Evolutionary conservation across 2,113 vertebrate genomes (phyloP).

Genomic region (Zingel zingel): DNA sequence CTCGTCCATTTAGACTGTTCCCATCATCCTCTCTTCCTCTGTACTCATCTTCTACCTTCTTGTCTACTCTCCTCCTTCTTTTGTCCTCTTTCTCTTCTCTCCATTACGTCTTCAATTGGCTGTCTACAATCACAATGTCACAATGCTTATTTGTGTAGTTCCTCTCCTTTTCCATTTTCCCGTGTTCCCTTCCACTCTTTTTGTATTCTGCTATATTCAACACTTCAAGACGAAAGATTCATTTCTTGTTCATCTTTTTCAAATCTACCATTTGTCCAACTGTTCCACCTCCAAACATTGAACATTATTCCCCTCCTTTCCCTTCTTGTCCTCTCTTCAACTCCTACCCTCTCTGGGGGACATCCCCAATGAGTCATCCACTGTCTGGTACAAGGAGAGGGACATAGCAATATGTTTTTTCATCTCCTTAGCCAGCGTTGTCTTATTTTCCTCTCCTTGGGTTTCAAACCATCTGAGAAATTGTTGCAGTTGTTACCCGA

Average conservation of each 20-base stretch:
- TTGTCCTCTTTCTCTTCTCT: not conserved
- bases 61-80: not conserved
- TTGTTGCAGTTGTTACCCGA: constrained; percentile 50
- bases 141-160: not conserved
- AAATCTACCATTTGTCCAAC: constrained; percentile 8
- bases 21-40: not conserved
- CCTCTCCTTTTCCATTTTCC: not conserved
- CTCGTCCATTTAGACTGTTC: not conserved
- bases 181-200: not conserved
- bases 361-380: constrained; percentile 63
- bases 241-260: constrained; percentile 7
- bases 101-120: not conserved
- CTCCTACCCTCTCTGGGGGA: constrained; percentile 36
- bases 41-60: not conserved
- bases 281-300: constrained; percentile 5
- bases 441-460: constrained; percentile 58
- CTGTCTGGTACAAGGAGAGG: constrained; percentile 41
- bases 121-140: not conserved
- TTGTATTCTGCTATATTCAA: not conserved
- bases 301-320: not conserved
- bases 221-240: not conserved
- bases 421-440: constrained; percentile 37
- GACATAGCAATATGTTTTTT: constrained; percentile 46
- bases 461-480: constrained; percentile 61
- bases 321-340: constrained; percentile 38